Conservation (phyloP, 2,888 invertebrate genomes). For the Marasmarcha lunaedactyla region DNA sequence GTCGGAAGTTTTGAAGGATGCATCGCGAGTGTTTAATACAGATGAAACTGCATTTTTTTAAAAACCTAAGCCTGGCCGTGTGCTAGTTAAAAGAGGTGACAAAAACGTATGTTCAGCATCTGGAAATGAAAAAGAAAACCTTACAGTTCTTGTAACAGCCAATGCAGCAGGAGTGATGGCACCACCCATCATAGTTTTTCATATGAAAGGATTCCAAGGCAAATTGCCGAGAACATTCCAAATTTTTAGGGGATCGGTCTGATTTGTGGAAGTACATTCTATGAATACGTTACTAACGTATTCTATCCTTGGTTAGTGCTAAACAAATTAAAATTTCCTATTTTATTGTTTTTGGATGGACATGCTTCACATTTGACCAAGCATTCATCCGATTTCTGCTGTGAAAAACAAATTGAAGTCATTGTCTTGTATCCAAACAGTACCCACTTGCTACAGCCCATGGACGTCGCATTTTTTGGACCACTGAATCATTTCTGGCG, state of each 20-base stretch:
- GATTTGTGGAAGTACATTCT: conserved; percentile 10
- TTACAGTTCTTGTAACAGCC: conserved; percentile 10
- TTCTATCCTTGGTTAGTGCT: conserved; percentile 10
- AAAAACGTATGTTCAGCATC: conserved; percentile 19
- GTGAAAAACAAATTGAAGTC: conserved; percentile 10
- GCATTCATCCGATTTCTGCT: no score
- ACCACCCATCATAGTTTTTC: conserved; percentile 11
- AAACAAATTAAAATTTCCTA: conserved; percentile 8
- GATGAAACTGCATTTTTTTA: no score
- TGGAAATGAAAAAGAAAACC: conserved; percentile 18
- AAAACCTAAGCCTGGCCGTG: no score
- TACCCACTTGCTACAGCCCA: no score
- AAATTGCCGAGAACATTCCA: conserved; percentile 4
- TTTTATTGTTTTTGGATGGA: conserved; percentile 11
- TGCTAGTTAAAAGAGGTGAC: conserved; percentile 24
- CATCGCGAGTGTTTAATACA: no score
- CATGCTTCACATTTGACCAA: conserved; percentile 9
- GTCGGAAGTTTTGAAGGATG: no score
- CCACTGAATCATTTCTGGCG: conserved; percentile 3
- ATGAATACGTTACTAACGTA: conserved; percentile 9
- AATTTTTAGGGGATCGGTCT: conserved; percentile 12
- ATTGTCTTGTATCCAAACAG: conserved; percentile 12
- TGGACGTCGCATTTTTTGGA: no score
- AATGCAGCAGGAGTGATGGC: conserved; percentile 11
- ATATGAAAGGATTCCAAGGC: conserved; percentile 9